Percentiles rank a stretch among this genome's conserved stretches.
These are phyloP conservation scores for Listrodromus nycthemerus DNA, from an alignment of 2,888 invertebrate species.

Conservation along the genomic window DNA sequence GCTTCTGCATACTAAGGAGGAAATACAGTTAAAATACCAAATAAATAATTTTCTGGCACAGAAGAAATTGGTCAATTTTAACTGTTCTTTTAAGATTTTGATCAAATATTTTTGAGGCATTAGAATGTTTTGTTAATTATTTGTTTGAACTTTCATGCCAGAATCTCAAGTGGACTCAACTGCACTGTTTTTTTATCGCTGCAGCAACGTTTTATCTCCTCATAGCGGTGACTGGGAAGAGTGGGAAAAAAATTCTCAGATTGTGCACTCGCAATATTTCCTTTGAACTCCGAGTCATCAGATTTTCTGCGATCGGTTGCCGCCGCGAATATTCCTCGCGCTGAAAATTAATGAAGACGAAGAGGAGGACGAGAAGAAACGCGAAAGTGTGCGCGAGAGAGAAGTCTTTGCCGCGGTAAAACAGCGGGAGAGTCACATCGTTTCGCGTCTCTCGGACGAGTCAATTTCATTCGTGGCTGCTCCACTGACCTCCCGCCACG, in stretches of 20 bases:
- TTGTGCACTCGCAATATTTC: background rate
- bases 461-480: constrained; percentile 66
- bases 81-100: too few relatives aligned
- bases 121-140: too few relatives aligned
- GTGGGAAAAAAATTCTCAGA: too few relatives aligned
- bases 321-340: background rate
- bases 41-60: too few relatives aligned
- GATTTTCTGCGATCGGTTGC: background rate
- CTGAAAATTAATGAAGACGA: background rate
- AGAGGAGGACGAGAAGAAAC: constrained; percentile 11
- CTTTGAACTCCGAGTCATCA: background rate
- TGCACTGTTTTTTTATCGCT: background rate
- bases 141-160: too few relatives aligned
- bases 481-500: constrained; percentile 68
- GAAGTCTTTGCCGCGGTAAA: constrained; percentile 15
- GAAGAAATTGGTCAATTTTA: too few relatives aligned
- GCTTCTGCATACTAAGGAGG: too few relatives aligned
- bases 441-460: constrained; percentile 50
- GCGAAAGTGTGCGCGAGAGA: constrained; percentile 53
- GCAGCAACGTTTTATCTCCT: constrained; percentile 8
- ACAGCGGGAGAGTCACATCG: constrained; percentile 46
- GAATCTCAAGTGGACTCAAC: too few relatives aligned
- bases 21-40: constrained; percentile 12
- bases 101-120: too few relatives aligned
- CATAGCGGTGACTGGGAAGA: background rate